Evolutionary conservation across 2,113 vertebrate genomes (phyloP), one percentile per base, ranked within the genome.

Genomic region (Centropus bengalensis): DNA sequence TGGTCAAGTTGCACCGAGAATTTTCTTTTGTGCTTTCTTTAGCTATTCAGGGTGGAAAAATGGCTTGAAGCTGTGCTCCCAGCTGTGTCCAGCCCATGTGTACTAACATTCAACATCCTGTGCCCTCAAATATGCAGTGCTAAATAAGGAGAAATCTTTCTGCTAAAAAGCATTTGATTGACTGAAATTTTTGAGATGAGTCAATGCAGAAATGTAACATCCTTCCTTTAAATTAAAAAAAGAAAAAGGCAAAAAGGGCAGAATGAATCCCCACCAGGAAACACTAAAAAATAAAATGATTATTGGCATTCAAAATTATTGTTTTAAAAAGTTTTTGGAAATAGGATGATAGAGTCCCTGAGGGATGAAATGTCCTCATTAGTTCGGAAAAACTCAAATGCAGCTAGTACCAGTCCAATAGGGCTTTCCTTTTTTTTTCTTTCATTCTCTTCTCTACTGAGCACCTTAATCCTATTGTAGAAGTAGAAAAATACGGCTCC

Each of bases 391-490:
- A 91, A 80, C 49, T 75, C 55, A 67, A 89, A 86, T 88, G 26
- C 64, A 93, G 71, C 51, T 73, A 68, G 32, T 44, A 62, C 44
- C 12, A 86, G 55, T 30, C 59, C 42, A 60, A 51, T 20, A 42
- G 63, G 67, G 32, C 18, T 55, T 62, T 62, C 47, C 62, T 40
- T 47, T 55, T 66, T 71, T 73, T 55, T 52, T 59, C 56, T 44
- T 6, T 45, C 54, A 89, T 87, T 96, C 75, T 91, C 71, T 86
- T 89, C 95, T 82, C 82, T 62, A 74, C 55, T n/a, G 87, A 96
- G 85, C 91, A 95, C 93, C 95, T 96, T 96, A 92, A 85, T 94
- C 91, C 94, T 94, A 88, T 86, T 91, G 82, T 83, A 90, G 81
- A 88, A 87, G 69, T 81, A 91, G 91, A 94, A 93, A 95, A 95